A percentile compares a stretch with the other conserved stretches of the same genome.
These are phyloP conservation scores for Ernsta delagoae DNA, from an alignment of 2,888 invertebrate genomes.

Conservation along the genomic window DNA sequence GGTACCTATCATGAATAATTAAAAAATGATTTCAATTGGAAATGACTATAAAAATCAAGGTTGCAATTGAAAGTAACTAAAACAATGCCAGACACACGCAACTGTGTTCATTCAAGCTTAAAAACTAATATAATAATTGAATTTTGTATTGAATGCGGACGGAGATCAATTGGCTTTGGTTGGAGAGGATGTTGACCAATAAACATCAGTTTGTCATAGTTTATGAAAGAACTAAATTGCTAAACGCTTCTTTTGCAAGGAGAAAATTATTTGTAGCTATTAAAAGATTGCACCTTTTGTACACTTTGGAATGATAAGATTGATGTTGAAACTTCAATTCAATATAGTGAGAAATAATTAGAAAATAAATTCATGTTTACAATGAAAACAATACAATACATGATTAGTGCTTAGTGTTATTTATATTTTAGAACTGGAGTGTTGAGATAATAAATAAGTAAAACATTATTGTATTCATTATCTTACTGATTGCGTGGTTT, in stretches of 20 bases:
- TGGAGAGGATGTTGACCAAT: constrained; percentile 3
- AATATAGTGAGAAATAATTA: no score
- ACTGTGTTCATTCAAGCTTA: constrained; percentile 12
- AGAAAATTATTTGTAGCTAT: background rate
- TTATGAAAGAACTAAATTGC: background rate
- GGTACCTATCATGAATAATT: background rate
- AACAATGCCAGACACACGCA: constrained; percentile 14
- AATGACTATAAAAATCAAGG: constrained; percentile 19
- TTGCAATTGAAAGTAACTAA: constrained; percentile 26
- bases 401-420: no score
- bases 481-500: no score
- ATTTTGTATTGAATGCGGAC: background rate
- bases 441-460: no score
- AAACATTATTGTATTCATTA: no score
- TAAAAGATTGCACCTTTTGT: no score
- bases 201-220: background rate
- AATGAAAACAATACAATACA: no score
- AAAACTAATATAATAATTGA: constrained; percentile 6
- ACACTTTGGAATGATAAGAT: no score
- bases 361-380: no score
- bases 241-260: background rate
- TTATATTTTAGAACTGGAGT: no score
- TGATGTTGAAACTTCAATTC: no score
- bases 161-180: constrained; percentile 2
- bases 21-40: background rate